Evolutionary conservation across 2,888 invertebrate genomes (phyloP).

Genomic region (Synanthedon vespiformis): DNA sequence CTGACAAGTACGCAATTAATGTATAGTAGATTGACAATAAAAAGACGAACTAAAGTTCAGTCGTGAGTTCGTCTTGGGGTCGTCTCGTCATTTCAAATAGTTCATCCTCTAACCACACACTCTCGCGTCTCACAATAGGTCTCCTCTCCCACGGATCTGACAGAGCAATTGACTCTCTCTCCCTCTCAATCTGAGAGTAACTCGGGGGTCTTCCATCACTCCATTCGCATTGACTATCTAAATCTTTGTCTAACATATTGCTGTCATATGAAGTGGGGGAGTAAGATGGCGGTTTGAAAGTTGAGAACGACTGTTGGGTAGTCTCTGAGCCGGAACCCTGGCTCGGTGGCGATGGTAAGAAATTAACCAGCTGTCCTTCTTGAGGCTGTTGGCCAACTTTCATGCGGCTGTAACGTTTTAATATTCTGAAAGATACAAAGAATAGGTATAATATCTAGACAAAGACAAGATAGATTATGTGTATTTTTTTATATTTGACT

Average conservation of each 20-base stretch:
- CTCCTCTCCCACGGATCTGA: constrained; percentile 63
- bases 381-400: constrained; percentile 64
- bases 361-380: constrained; percentile 82
- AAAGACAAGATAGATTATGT: no score
- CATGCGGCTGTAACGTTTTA: constrained; percentile 75
- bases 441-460: no score
- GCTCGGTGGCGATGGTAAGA: constrained; percentile 74
- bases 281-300: constrained; percentile 64
- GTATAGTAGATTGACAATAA: no score
- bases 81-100: constrained; percentile 86
- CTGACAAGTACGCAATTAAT: constrained; percentile 1
- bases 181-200: constrained; percentile 39
- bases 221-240: constrained; percentile 65
- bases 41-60: constrained; percentile 74
- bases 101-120: constrained; percentile 82
- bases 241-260: constrained; percentile 47
- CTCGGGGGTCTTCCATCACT: constrained; percentile 61
- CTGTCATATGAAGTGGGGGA: constrained; percentile 64
- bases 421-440: constrained; percentile 43
- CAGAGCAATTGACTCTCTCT: constrained; percentile 50
- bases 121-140: constrained; percentile 62
- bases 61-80: constrained; percentile 90
- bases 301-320: constrained; percentile 60
- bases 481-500: no score
- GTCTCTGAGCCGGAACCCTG: constrained; percentile 52